Base-by-base conservation (phyloP, 2,888 invertebrate genomes). In the Theretra japonica region DNA sequence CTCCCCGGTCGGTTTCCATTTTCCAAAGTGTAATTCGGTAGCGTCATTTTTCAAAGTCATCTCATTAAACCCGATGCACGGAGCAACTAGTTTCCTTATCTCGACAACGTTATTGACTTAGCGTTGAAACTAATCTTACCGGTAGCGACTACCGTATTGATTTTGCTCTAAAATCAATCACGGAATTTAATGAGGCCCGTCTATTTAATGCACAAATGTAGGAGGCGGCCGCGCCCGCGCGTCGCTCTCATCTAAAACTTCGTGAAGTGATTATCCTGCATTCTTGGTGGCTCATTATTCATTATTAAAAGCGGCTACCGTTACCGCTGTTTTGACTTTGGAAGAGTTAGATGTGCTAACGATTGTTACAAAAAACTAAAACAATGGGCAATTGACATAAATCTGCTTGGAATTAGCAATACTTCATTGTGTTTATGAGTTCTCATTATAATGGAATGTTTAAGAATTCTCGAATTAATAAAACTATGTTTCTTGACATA, bases 301-400 rank as follows among this genome's bases (percentile, higher is more conserved):
- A 92, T 88, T 92, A 93, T 91, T 92, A 89, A 86, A 90, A 88
- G 82, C 83, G 81, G 91, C 92, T 92, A 90, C 93, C 88, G 92
- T 88, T 89, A 88, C 81, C 77, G 73, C 70, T 74, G 74, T 70
- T 59, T 60, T 59, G 82, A 73, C 76, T 80, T 83, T 72, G 70
- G 78, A 85, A 86, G 59, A 71, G 71, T 73, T 83, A 86, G 83
- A 85, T 28, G 41, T 73, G 73, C 21, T 62, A 30, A 74, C 62
- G 69, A 11, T 58, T 28, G 58, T 25, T 33, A 58, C 23, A 70
- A 59, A 41, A 41, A 41, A 56, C 21, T 11, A 1, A 65, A 56
- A 56, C 65, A 33, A 53, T 71, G 62, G 53, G 56, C 25, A 25
- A 71, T 71, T 33, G 21, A 56, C 62, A 56, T 71, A 69, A 72